Percentiles rank a stretch among this genome's conserved stretches.
These are phyloP conservation scores for Pterois miles DNA, from an alignment of 2,797 vertebrate genomes.

Conservation along the genomic window DNA sequence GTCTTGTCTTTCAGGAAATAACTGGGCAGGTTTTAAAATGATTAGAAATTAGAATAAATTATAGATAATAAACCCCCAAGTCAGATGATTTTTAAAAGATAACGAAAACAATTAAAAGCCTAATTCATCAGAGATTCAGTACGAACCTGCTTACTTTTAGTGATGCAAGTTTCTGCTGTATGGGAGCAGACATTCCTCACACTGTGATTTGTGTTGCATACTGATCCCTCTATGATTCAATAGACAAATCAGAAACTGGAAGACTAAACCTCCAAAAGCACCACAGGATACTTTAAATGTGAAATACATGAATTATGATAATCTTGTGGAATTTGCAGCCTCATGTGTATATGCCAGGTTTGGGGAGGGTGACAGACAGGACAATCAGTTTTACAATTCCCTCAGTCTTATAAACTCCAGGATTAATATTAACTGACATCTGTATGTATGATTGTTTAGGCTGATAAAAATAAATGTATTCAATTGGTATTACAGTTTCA, in stretches of 20 bases:
- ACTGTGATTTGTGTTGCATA: conserved; percentile 35
- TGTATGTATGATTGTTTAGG: not conserved
- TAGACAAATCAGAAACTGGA: conserved; percentile 6
- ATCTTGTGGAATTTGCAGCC: conserved; percentile 24
- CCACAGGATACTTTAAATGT: not conserved
- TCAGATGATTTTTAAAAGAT: conserved; percentile 32
- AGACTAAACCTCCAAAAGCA: conserved; percentile 7
- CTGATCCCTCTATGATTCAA: conserved; percentile 20
- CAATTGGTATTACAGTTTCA: too few species aligned
- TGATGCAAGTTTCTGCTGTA: conserved; percentile 30
- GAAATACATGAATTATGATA: conserved; percentile 10
- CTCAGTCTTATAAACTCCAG: not conserved
- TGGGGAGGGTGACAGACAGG: not conserved
- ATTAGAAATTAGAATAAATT: conserved; percentile 60
- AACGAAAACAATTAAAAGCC: conserved; percentile 34
- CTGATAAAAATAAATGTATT: not conserved
- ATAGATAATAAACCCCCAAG: conserved; percentile 57
- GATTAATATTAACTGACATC: not conserved
- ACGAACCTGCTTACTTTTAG: conserved; percentile 5
- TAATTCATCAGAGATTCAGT: conserved; percentile 5
- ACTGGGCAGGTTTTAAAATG: conserved; percentile 59
- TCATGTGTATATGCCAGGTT: not conserved
- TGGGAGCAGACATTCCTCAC: conserved; percentile 51
- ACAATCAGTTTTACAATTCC: not conserved
- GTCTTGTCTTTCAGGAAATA: conserved; percentile 72